Percentiles rank a stretch among this genome's conserved stretches.
Conservation (phyloP, 2,113 vertebrate genomes). For the Brachyhypopomus occidentalis region DNA sequence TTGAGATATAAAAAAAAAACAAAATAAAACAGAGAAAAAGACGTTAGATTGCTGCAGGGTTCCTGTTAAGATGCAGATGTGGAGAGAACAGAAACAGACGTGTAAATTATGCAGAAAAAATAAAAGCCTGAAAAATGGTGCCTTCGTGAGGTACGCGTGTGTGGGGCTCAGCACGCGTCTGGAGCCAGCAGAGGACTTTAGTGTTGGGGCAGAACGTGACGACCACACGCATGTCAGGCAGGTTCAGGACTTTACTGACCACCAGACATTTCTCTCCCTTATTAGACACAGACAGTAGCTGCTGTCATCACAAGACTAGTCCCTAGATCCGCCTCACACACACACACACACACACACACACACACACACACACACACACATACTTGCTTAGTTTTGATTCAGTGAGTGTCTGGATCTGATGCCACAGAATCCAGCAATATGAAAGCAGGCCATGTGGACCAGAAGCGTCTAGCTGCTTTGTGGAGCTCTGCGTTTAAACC, state of each 20-base stretch:
- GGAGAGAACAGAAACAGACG: neutral
- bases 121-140: neutral
- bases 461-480: no score
- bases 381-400: neutral
- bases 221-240: neutral
- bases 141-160: neutral
- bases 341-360: neutral
- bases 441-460: no score
- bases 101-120: neutral
- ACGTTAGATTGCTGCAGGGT: neutral
- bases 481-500: no score
- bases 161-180: neutral
- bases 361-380: no score
- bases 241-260: no score
- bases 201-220: no score
- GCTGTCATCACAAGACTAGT: conserved; percentile 36
- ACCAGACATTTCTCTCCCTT: conserved; percentile 47
- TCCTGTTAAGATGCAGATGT: neutral
- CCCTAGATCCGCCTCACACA: neutral
- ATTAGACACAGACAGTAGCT: conserved; percentile 41
- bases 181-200: neutral
- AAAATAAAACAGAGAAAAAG: no score
- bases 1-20: neutral
- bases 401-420: neutral
- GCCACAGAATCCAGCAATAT: neutral